Evolutionary conservation across 2,888 invertebrate species (phyloP).

Genomic region (Drosophila mayaguana): DNA sequence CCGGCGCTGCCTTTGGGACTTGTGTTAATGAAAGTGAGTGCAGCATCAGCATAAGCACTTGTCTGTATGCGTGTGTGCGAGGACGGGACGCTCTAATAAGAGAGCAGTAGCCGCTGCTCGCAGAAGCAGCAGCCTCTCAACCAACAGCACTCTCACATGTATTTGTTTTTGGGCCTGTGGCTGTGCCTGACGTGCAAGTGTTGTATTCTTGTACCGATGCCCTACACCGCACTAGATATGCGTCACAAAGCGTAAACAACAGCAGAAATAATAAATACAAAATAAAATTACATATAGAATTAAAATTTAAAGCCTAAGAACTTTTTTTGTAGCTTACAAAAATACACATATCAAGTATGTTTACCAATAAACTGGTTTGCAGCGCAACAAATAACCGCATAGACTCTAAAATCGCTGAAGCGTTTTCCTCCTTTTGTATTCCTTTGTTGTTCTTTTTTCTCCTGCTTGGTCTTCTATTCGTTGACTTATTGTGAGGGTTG

Average conservation of each 20-base stretch:
- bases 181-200: conserved; percentile 53
- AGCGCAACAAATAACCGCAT: conserved; percentile 46
- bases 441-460: conserved; percentile 51
- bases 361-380: conserved; percentile 45
- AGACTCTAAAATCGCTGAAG: conserved; percentile 33
- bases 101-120: conserved; percentile 63
- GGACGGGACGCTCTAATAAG: conserved; percentile 64
- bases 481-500: conserved; percentile 75
- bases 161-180: conserved; percentile 53
- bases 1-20: conserved; percentile 46
- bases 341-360: neutral
- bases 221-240: conserved; percentile 34
- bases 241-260: neutral
- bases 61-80: conserved; percentile 52
- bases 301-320: neutral
- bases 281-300: neutral
- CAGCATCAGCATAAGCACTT: conserved; percentile 72
- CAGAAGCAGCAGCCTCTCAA: conserved; percentile 42
- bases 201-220: conserved; percentile 53
- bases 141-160: conserved; percentile 46
- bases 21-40: conserved; percentile 78
- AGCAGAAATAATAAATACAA: neutral
- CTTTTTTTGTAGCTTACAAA: neutral
- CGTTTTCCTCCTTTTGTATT: conserved; percentile 54
- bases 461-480: conserved; percentile 73